Evolutionary conservation across 2,888 invertebrate species (phyloP).

Genomic region (Rosalia funebris): DNA sequence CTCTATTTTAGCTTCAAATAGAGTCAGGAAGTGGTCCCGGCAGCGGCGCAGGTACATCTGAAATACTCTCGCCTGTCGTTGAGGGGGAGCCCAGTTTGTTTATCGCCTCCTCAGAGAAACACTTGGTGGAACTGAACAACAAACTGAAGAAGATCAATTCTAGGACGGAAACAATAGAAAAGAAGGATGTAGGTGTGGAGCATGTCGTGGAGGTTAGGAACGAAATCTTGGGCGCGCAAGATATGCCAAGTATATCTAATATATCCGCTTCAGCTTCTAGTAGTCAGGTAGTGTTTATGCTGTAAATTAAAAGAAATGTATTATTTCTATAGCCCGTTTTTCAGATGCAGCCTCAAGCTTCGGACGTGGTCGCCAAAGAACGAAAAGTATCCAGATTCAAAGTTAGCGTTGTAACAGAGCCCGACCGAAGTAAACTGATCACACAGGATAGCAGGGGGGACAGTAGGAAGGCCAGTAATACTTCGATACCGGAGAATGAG

Average conservation of each 20-base stretch:
- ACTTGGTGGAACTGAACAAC: constrained; percentile 69
- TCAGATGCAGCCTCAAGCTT: not conserved
- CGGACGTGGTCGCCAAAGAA: constrained; percentile 44
- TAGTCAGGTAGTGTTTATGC: constrained; percentile 33
- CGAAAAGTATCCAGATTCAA: constrained; percentile 66
- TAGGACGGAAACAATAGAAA: constrained; percentile 56
- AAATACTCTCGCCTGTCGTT: constrained; percentile 58
- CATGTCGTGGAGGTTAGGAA: constrained; percentile 24
- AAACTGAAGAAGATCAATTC: constrained; percentile 72
- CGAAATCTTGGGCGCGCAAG: constrained; percentile 22
- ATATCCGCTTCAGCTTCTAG: constrained; percentile 26
- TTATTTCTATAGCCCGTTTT: not conserved
- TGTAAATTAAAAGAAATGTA: not conserved
- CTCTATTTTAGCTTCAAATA: constrained; percentile 30
- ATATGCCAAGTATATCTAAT: constrained; percentile 12
- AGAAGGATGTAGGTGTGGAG: constrained; percentile 27
- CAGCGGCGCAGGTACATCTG: constrained; percentile 57
- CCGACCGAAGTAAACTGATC: constrained; percentile 57
- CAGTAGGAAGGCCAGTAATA: constrained; percentile 28
- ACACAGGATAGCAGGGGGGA: constrained; percentile 39
- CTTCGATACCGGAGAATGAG: constrained; percentile 32
- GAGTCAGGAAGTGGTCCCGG: constrained; percentile 51
- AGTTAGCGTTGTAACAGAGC: constrained; percentile 67
- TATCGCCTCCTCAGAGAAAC: constrained; percentile 51
- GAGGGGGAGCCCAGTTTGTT: constrained; percentile 45